These are phyloP conservation scores for Scrobipalpa atriplicella DNA, from an alignment of 2,888 invertebrate species.

Conservation along the genomic window DNA sequence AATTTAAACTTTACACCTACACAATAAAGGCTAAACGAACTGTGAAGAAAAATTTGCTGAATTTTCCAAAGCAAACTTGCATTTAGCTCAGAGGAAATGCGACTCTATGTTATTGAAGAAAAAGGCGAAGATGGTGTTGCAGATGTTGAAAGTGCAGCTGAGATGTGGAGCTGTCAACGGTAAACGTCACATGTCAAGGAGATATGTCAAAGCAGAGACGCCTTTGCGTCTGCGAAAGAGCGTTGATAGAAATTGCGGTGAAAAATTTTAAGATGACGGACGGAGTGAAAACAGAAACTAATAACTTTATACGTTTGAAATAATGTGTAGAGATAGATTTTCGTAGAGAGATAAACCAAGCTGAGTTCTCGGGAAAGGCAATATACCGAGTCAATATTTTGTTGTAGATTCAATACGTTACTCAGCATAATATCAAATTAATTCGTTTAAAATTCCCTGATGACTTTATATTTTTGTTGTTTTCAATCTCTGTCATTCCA, in stretches of 20 bases:
- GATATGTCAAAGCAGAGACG: conserved; percentile 63
- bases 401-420: too few species aligned
- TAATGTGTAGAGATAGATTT: too few species aligned
- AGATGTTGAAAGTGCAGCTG: conserved; percentile 38
- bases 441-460: too few species aligned
- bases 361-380: too few species aligned
- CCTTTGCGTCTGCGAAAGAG: conserved; percentile 50
- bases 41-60: conserved; percentile 49
- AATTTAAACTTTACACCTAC: conserved; percentile 50
- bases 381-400: too few species aligned
- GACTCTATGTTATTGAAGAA: conserved; percentile 38
- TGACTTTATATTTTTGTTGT: too few species aligned
- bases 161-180: conserved; percentile 63
- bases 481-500: too few species aligned
- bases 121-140: conserved; percentile 20
- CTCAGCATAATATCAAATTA: too few species aligned
- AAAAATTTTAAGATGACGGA: conserved; percentile 40
- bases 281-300: conserved; percentile 2
- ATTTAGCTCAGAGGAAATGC: conserved; percentile 38
- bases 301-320: not conserved
- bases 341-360: too few species aligned
- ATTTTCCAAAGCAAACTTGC: conserved; percentile 47
- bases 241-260: conserved; percentile 48
- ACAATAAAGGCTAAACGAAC: conserved; percentile 42
- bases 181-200: conserved; percentile 65